Evolutionary conservation across 2,113 vertebrate species (phyloP), one percentile per base, ranked within the genome.

Genomic region (Chiloscyllium plagiosum): DNA sequence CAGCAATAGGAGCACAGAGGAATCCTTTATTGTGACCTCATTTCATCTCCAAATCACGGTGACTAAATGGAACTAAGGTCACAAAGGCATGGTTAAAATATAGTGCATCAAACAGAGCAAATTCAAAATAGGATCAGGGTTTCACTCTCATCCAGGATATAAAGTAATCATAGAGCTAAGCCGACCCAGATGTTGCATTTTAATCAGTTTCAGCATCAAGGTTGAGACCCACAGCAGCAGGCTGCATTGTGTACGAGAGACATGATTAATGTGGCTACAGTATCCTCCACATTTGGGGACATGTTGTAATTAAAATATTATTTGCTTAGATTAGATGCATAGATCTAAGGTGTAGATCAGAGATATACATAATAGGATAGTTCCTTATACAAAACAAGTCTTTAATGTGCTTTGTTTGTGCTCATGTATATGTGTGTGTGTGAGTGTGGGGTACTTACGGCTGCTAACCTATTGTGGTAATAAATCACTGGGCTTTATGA

Each of bases 191-290:
- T 95, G 93, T 50, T 50, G 13, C 72, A 42, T 33, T 95, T 26
- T 50, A 95, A 95, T 95, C 93, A 95, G 93, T 3, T 95, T 95
- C 93, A 95, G 68, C 42, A 95, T 72, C 42, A 95, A 42, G 69
- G 68, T 72, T 95, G 93, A 95, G 70, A 50, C n/a, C 66, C 68
- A 72, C 66, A 95, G 68, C n/a, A 66, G 56, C 37, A 66, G 20
- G n/a, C 65, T 94, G 92, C 19, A 37, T 3, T 95, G 29, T 50
- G 24, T 50, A 69, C 42, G 19, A 29, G 3, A 47, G 22, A 70
- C 22, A 95, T 95, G 93, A 95, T 95, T 95, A 95, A 72, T 95
- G 93, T 69, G 68, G 68, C 42, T 95, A 15, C 56, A 92, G 33
- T 92, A 92, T 68, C 72, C 65, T 72, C 22, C 47, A 72, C 93